phyloP scores from a whole-genome alignment of 2,888 invertebrate species.

The Sinotaia quadrata region DNA sequence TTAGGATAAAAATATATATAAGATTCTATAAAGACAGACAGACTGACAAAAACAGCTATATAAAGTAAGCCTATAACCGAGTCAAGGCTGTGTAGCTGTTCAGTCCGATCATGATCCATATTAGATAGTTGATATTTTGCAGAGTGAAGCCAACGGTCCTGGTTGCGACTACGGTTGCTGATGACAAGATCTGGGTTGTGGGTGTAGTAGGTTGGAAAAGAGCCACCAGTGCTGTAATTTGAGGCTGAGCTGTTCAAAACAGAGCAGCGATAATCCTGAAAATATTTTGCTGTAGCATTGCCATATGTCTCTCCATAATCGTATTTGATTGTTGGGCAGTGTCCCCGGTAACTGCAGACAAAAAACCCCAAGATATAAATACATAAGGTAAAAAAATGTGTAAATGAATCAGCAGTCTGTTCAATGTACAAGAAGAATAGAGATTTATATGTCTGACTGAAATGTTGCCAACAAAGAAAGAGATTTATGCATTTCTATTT shows the following conservation, averaged over 20 bases:
- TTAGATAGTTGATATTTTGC: slow-evolving; percentile 69
- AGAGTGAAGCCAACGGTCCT: slow-evolving; percentile 67
- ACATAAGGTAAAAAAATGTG: neutral
- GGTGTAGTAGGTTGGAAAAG: slow-evolving; percentile 71
- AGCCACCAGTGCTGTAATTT: slow-evolving; percentile 68
- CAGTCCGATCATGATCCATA: slow-evolving; percentile 68
- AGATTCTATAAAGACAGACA: too few relatives aligned
- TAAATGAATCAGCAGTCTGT: neutral
- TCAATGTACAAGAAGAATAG: neutral
- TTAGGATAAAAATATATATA: too few relatives aligned
- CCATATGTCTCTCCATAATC: slow-evolving; percentile 73
- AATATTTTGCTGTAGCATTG: slow-evolving; percentile 71
- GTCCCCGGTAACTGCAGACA: slow-evolving; percentile 67
- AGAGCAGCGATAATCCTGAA: slow-evolving; percentile 71
- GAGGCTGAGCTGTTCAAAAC: slow-evolving; percentile 67
- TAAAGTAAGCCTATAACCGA: too few relatives aligned
- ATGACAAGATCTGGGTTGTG: slow-evolving; percentile 71
- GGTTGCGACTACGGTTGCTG: slow-evolving; percentile 64
- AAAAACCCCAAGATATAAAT: neutral
- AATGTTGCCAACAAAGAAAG: too few relatives aligned
- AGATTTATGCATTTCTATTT: too few relatives aligned
- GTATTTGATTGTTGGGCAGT: slow-evolving; percentile 71
- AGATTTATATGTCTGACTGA: too few relatives aligned
- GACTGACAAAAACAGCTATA: too few relatives aligned
- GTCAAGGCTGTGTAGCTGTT: slow-evolving; percentile 65